Percentiles rank a stretch among this genome's conserved stretches.
Conservation (phyloP, 2,888 invertebrate species). For the Xestoiulus laeticollis region DNA sequence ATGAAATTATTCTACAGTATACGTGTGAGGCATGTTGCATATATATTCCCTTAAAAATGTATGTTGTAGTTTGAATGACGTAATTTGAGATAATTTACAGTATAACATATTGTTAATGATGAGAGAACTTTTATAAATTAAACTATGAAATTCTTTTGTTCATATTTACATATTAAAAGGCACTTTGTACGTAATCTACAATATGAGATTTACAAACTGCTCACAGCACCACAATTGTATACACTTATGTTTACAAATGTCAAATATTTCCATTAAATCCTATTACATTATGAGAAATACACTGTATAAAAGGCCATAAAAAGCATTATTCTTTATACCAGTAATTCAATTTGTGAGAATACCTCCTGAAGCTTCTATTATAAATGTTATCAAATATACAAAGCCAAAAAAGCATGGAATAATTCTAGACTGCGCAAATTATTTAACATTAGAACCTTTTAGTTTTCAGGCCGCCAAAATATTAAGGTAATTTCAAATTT, state of each 20-base stretch:
- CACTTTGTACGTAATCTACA: conserved; percentile 2
- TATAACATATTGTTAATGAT: background rate
- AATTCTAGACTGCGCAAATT: background rate
- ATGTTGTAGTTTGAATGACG: too few relatives aligned
- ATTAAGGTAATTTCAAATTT: too few relatives aligned
- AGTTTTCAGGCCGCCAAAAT: too few relatives aligned
- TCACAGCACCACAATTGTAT: conserved; percentile 26
- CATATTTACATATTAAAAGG: conserved; percentile 7
- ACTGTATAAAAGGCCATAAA: background rate
- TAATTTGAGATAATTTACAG: too few relatives aligned
- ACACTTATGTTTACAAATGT: background rate
- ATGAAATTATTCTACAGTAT: too few relatives aligned
- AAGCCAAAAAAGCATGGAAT: background rate
- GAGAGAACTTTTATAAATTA: background rate
- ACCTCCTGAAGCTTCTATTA: too few relatives aligned
- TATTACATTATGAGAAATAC: background rate
- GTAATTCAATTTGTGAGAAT: too few relatives aligned
- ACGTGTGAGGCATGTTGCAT: too few relatives aligned
- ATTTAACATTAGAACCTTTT: background rate
- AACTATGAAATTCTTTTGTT: background rate
- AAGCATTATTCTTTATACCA: background rate
- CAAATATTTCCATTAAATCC: conserved; percentile 16
- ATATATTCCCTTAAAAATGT: too few relatives aligned
- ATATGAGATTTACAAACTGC: conserved; percentile 26
- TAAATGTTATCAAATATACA: too few relatives aligned